A percentile compares a stretch with the other conserved stretches of the same genome.
Conservation (phyloP, 2,113 vertebrate species). For the Chelonoidis abingdonii region DNA sequence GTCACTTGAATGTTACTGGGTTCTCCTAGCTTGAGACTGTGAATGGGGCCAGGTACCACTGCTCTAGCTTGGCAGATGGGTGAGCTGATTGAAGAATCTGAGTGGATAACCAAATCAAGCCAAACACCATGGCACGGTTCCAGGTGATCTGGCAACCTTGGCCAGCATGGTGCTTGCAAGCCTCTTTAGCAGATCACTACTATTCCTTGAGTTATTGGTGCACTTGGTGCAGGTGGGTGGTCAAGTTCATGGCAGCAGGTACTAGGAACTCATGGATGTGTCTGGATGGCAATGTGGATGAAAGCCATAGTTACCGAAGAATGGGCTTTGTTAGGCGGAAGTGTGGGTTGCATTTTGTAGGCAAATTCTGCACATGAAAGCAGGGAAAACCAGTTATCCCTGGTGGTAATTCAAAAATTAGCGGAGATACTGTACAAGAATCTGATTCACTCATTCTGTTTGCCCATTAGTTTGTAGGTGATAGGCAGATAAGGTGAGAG, state of each 20-base stretch:
- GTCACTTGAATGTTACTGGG: neutral
- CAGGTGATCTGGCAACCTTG: neutral
- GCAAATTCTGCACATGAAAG: neutral
- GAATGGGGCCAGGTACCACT: neutral
- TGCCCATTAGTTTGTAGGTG: neutral
- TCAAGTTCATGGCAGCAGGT: neutral
- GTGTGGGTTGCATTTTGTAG: neutral
- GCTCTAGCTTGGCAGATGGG: neutral
- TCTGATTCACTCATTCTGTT: neutral
- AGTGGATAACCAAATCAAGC: neutral
- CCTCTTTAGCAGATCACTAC: neutral
- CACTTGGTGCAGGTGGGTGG: neutral
- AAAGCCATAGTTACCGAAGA: neutral
- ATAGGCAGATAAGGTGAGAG: neutral
- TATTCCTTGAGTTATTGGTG: neutral
- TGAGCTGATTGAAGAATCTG: neutral
- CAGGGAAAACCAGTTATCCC: neutral
- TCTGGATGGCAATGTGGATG: neutral
- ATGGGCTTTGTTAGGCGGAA: neutral
- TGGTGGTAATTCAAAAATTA: neutral
- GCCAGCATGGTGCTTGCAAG: neutral
- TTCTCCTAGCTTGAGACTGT: neutral
- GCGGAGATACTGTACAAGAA: neutral
- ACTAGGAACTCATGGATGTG: neutral
- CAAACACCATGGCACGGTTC: neutral